Base-by-base conservation (phyloP, 2,888 invertebrate genomes). In the Leptura quadrifasciata region DNA sequence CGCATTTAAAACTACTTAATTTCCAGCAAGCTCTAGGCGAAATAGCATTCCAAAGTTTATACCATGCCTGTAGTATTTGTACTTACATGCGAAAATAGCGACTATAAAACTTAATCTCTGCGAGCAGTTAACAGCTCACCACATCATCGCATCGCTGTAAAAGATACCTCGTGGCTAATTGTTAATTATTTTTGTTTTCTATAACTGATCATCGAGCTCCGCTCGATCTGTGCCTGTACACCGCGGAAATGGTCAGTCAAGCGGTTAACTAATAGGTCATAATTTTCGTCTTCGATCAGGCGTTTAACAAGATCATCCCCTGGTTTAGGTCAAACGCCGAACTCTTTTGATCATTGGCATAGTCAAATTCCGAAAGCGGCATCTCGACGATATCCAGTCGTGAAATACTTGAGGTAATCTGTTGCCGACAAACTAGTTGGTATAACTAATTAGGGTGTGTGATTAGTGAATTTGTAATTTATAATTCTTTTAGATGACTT, bases 391-490 rank as follows among this genome's bases (percentile, higher is more conserved):
- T 47, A 47, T 47, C 47, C 47, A 47, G n/a, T 47, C 47, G 47
- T 47, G 47, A 47, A 47, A 47, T 47, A 15, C 8, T 2, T 39
- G 3, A 39, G 2, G 12, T 39, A 47, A 47, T 47, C n/a, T 47
- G 15, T 47, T 47, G 47, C 47, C 47, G 47, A 47, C n/a, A 47
- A 47, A 47, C 15, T 47, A 47, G 47, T 15, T 47, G n/a, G 47
- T 47, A 47, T n/a, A 47, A n/a, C 47, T n/a, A 47, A 47, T 47
- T 47, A 47, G 12, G 47, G n/a, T 47, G 47, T 47, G 47, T 47
- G n/a, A 47, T 47, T 47, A n/a, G n/a, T 15, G 47, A 47, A 47
- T 47, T 47, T 47, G 47, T 47, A 47, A 47, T 47, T 47, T 47
- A n/a, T 47, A 15, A 47, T 47, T 47, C 47, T 47, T 47, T 47